These are phyloP conservation scores for Apodemia mormo DNA, from an alignment of 2,888 invertebrate species.

Conservation along the genomic window DNA sequence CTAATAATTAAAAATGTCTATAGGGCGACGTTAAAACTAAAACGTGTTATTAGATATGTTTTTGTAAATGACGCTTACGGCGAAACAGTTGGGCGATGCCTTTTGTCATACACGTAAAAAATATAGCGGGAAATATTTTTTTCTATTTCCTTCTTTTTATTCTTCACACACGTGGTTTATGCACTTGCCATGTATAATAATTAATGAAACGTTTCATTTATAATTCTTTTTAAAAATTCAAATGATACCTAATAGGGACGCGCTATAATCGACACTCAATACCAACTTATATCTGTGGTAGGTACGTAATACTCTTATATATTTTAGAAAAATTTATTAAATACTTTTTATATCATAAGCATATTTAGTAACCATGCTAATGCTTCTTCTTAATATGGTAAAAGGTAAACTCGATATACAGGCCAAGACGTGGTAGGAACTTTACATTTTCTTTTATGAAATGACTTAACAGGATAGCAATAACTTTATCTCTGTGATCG, in stretches of 20 bases:
- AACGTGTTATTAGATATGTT: slow-evolving; percentile 42
- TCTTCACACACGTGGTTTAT: not conserved
- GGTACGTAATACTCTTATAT: too few relatives aligned
- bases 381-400: too few relatives aligned
- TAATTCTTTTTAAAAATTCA: not conserved
- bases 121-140: not conserved
- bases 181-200: not conserved
- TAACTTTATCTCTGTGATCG: too few relatives aligned
- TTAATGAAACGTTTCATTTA: not conserved
- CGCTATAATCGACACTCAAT: too few relatives aligned
- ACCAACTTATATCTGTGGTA: too few relatives aligned
- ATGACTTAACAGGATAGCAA: too few relatives aligned
- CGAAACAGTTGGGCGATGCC: slow-evolving; percentile 39
- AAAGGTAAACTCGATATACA: too few relatives aligned
- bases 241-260: not conserved
- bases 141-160: not conserved
- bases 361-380: too few relatives aligned
- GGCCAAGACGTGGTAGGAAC: too few relatives aligned
- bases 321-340: too few relatives aligned
- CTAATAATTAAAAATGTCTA: slow-evolving; percentile 36
- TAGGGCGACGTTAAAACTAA: slow-evolving; percentile 39
- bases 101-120: slow-evolving; percentile 30
- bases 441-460: too few relatives aligned
- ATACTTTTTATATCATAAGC: too few relatives aligned
- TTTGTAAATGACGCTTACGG: slow-evolving; percentile 37